A percentile compares a stretch with the other conserved stretches of the same genome.
These are phyloP conservation scores for Philhelius pedissequus DNA, from an alignment of 2,888 invertebrate species.

Conservation along the genomic window DNA sequence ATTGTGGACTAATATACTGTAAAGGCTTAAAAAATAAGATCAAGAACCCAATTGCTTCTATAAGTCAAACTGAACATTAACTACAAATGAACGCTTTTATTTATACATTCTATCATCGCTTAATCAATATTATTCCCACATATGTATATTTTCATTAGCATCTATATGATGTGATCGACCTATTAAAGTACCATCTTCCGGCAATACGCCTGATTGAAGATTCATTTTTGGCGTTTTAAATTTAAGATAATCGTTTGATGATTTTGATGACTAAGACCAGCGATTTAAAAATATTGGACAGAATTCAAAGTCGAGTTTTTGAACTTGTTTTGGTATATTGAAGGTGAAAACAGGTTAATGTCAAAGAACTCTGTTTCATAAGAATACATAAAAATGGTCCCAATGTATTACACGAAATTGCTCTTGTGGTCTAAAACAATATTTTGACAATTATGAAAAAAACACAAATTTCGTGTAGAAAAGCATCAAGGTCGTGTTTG, in stretches of 20 bases:
- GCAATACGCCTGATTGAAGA: not conserved
- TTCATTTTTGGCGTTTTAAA: not conserved
- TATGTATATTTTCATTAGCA: not conserved
- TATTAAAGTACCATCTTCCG: not conserved
- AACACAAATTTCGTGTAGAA: too few species aligned
- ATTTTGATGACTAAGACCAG: not conserved
- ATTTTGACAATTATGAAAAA: too few species aligned
- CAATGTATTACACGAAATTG: too few species aligned
- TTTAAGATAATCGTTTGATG: not conserved
- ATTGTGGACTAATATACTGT: not conserved
- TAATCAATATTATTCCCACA: not conserved
- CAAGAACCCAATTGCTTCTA: not conserved
- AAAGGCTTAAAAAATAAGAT: not conserved
- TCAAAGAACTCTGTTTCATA: constrained; percentile 21
- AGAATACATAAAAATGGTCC: too few species aligned
- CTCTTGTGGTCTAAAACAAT: too few species aligned
- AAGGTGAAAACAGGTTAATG: constrained; percentile 2
- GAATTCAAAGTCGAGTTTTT: not conserved
- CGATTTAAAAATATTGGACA: not conserved
- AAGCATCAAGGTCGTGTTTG: too few species aligned
- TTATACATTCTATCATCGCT: constrained; percentile 35
- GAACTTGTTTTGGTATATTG: not conserved
- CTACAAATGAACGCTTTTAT: constrained; percentile 24
- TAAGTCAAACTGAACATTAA: constrained; percentile 24
- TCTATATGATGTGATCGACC: not conserved